These are phyloP conservation scores for Rhynchonycteris naso DNA, from an alignment of 2,797 vertebrate genomes.

Conservation along the genomic window DNA sequence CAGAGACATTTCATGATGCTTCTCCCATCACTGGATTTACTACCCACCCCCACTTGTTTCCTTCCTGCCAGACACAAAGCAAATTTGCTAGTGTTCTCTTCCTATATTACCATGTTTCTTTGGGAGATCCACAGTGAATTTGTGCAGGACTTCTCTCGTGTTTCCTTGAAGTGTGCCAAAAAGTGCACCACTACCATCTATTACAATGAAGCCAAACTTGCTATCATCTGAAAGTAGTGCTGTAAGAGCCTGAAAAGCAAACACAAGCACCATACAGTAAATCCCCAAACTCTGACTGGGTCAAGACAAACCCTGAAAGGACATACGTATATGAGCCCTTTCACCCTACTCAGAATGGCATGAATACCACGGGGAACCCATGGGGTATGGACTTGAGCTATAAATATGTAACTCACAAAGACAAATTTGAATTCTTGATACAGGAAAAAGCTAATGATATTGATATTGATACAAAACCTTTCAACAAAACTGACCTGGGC, in stretches of 20 bases:
- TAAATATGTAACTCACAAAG: neutral
- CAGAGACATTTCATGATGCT: neutral
- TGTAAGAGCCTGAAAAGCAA: slow-evolving; percentile 93
- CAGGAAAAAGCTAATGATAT: neutral
- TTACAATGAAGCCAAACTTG: slow-evolving; percentile 99
- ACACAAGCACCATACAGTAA: slow-evolving; percentile 56
- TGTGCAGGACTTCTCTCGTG: slow-evolving; percentile 98
- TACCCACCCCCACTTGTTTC: neutral
- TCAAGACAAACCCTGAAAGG: slow-evolving; percentile 25
- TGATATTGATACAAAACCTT: neutral
- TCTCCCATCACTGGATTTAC: slow-evolving; percentile 13
- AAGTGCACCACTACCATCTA: slow-evolving; percentile 97
- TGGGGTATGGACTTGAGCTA: neutral
- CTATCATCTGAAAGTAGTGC: slow-evolving; percentile 98
- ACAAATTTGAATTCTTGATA: neutral
- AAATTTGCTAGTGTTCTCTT: neutral
- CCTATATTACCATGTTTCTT: slow-evolving; percentile 95
- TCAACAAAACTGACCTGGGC: neutral
- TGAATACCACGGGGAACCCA: neutral
- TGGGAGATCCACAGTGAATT: slow-evolving; percentile 99
- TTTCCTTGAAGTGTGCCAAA: slow-evolving; percentile 99
- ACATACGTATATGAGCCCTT: neutral
- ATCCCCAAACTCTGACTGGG: slow-evolving; percentile 24
- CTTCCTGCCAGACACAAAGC: slow-evolving; percentile 1
- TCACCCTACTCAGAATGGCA: neutral